Base-by-base conservation (phyloP, 2,797 vertebrate genomes). In the Leuciscus waleckii region DNA sequence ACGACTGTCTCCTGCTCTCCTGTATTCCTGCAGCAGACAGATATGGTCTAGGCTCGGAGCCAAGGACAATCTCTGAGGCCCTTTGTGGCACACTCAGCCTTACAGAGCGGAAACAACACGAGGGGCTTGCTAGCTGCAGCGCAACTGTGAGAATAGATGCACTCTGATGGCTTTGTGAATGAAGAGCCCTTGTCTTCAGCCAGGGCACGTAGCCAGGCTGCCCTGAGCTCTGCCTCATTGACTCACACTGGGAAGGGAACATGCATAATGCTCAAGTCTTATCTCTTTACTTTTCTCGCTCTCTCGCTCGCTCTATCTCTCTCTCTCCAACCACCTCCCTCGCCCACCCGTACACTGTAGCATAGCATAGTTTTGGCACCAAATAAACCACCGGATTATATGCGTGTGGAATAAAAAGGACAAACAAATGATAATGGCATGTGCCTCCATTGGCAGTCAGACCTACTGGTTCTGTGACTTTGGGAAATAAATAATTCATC, bases 151-250 rank as follows among this genome's bases (percentile, higher is more conserved):
- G 82, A 89, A 86, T 79, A 82, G 85, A 80, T 79, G 83, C 89
- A 88, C 90, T 90, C 89, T 65, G 84, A 81, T 92, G 80, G 83
- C 86, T 90, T 91, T 90, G 68, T 84, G 89, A 92, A 91, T 91
- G 91, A 89, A 90, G 82, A 88, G 86, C 86, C 87, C 85, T 85
- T 86, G 89, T 92, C 91, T 91, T 32, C 23, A 90, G 89, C 87
- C 88, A 86, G 43, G 83, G 89, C 86, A 88, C 54, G 76, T 75
- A 81, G 87, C 88, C 90, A 91, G 78, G 81, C 85, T 70, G 83
- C 89, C 85, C 79, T 84, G 82, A 91, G 78, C 84, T 86, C 81
- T 90, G 90, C 86, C 73, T 92, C 89, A 79, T 86, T 92, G 90
- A 91, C 90, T 90, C 88, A 82, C 86, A 80, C 88, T 80, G 82